Evolutionary conservation across 2,888 invertebrate genomes (phyloP).

Genomic region (Rhagium mordax): DNA sequence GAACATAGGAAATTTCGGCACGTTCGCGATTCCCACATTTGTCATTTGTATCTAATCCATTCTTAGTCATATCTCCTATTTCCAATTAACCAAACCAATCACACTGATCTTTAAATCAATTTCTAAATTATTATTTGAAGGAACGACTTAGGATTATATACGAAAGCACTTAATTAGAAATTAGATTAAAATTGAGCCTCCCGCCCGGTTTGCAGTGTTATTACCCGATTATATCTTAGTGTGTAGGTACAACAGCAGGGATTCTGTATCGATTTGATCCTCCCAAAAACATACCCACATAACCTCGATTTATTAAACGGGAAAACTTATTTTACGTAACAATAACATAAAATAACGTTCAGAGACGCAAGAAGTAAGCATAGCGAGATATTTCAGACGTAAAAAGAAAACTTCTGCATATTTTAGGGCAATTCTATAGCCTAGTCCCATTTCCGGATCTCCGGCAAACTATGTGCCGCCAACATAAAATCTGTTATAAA

Average conservation of each 20-base stretch:
- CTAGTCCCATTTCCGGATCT: constrained; percentile 25
- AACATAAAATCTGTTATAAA: constrained; percentile 49
- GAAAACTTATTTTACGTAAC: constrained; percentile 13
- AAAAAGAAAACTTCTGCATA: constrained; percentile 26
- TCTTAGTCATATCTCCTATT: constrained; percentile 6
- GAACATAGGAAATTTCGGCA: too few relatives aligned
- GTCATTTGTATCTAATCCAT: not conserved
- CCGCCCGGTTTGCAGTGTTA: not conserved
- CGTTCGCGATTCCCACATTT: too few relatives aligned
- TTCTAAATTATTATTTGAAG: constrained; percentile 24
- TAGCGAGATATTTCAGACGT: constrained; percentile 9
- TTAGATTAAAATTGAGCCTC: constrained; percentile 18
- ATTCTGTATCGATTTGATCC: constrained; percentile 12
- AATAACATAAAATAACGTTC: constrained; percentile 18
- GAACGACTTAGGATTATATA: constrained; percentile 26
- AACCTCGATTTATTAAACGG: constrained; percentile 6
- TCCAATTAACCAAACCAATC: constrained; percentile 27
- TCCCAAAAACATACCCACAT: not conserved
- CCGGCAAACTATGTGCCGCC: constrained; percentile 18
- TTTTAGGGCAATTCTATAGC: constrained; percentile 26
- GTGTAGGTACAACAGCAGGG: constrained; percentile 22
- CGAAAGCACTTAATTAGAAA: constrained; percentile 31
- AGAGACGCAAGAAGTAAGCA: constrained; percentile 1
- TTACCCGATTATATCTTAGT: constrained; percentile 19
- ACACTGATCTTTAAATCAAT: constrained; percentile 15